Evolutionary conservation across 2,888 invertebrate genomes (phyloP), one percentile per base, ranked within the genome.

Genomic region (Paralinhomoeus sp.): DNA sequence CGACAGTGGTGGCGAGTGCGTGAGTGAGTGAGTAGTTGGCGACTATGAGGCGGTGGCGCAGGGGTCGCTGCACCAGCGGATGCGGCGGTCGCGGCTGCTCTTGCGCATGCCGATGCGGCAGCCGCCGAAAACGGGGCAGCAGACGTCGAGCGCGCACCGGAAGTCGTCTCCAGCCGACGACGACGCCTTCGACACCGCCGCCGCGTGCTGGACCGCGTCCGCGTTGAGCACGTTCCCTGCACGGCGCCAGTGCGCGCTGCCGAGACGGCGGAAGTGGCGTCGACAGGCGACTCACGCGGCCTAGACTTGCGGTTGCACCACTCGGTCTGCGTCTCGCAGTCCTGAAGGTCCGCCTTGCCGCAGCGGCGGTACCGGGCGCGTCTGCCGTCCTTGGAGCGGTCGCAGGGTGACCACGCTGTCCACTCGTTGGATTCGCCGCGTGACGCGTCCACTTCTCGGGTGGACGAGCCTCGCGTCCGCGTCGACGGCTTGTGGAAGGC

Each of bases 381-480:
- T n/a, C 48, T 37, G 17, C 46, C 48, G 24, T 42, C 44, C 20
- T 17, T 33, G 5, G 12, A 15, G 3, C 44, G 38, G 23, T 48
- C 48, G 33, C 48, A 48, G 3, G 41, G 38, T 15, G 37, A 38
- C 48, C 48, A 48, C 23, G 43, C 34, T 7, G 48, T 48, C 48
- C 48, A 48, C 27, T 44, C 24, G 18, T 42, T 46, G 38, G 42
- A 44, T 3, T 20, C 43, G 9, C 27, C 23, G 12, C 13, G 9
- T 35, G 35, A 18, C n/a, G n/a, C n/a, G n/a, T n/a, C n/a, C n/a
- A n/a, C n/a, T n/a, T n/a, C n/a, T n/a, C n/a, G n/a, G n/a, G n/a
- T n/a, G n/a, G n/a, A n/a, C n/a, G n/a, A n/a, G n/a, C n/a, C n/a
- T n/a, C n/a, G n/a, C n/a, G n/a, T n/a, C n/a, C n/a, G n/a, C n/a